Conservation (phyloP, 2,888 invertebrate species). For the Cheilosia pagana region DNA sequence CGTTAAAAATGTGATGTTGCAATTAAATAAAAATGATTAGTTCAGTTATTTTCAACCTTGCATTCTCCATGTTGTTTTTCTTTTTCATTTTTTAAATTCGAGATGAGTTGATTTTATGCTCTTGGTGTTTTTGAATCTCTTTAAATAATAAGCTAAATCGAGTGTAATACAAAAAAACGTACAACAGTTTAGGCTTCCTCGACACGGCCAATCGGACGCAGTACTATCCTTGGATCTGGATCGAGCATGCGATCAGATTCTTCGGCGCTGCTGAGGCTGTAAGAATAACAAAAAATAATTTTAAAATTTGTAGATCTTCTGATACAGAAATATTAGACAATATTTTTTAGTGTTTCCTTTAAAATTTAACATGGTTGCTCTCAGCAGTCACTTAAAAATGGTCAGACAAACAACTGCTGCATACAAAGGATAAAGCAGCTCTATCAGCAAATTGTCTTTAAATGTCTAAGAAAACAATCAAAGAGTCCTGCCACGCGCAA, state of each 20-base stretch:
- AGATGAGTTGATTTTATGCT: constrained; percentile 59
- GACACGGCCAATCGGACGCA: constrained; percentile 87
- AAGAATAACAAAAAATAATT: neutral
- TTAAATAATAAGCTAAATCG: constrained; percentile 40
- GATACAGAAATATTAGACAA: neutral
- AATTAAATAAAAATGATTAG: constrained; percentile 13
- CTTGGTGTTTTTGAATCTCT: constrained; percentile 48
- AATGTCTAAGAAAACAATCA: too few relatives aligned
- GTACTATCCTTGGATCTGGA: constrained; percentile 87
- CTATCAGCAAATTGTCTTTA: too few relatives aligned
- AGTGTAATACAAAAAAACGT: constrained; percentile 36
- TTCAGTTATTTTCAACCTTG: constrained; percentile 31
- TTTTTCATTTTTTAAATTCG: constrained; percentile 49
- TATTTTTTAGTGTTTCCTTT: too few relatives aligned
- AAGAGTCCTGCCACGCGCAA: too few relatives aligned
- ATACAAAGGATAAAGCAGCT: too few relatives aligned
- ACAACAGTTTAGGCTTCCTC: constrained; percentile 84
- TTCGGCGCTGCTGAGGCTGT: constrained; percentile 87
- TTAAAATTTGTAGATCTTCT: neutral
- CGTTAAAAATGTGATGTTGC: constrained; percentile 15
- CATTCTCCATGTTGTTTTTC: constrained; percentile 27
- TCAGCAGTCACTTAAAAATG: too few relatives aligned
- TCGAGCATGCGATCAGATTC: constrained; percentile 91
- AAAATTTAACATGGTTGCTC: too few relatives aligned
- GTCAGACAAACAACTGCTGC: too few relatives aligned